A percentile compares a stretch with the other conserved stretches of the same genome.
Evolutionary conservation across 2,797 vertebrate genomes (phyloP).

Genomic region (Hypotaenidia philippensis): DNA sequence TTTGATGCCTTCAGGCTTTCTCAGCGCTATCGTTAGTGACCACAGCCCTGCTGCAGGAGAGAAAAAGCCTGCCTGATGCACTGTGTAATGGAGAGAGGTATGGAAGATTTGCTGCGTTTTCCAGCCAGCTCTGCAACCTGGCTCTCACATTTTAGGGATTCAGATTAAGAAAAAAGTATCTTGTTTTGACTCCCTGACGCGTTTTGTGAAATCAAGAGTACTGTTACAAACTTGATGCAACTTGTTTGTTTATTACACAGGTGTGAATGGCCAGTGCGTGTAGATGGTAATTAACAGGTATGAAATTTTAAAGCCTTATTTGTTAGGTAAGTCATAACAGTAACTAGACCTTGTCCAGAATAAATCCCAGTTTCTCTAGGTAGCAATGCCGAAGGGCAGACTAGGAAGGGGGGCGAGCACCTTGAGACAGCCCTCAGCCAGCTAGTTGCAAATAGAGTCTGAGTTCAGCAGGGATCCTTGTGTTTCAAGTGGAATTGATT

Average conservation of each 20-base stretch:
- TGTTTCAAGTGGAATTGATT: background rate
- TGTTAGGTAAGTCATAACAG: slow-evolving; percentile 12
- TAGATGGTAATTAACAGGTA: slow-evolving; percentile 38
- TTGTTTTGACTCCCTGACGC: background rate
- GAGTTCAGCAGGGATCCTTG: background rate
- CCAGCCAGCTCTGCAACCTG: background rate
- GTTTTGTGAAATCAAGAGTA: slow-evolving; percentile 44
- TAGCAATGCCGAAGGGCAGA: background rate
- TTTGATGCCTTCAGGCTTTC: background rate
- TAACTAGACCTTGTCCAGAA: background rate
- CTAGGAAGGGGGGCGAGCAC: background rate
- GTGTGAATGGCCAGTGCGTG: slow-evolving; percentile 5
- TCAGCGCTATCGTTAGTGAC: rapidly evolving
- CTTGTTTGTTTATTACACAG: slow-evolving; percentile 39
- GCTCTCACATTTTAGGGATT: background rate
- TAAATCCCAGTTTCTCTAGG: slow-evolving; percentile 1
- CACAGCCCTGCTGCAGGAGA: background rate
- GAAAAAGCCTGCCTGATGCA: background rate
- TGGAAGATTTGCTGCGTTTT: background rate
- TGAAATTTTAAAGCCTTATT: slow-evolving; percentile 26
- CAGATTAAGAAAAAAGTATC: background rate
- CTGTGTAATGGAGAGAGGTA: background rate
- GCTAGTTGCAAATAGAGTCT: rapidly evolving
- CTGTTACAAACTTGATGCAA: slow-evolving; percentile 56
- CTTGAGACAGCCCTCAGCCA: background rate